phyloP scores from a whole-genome alignment of 53 echinoderm and acorn worm species.

The Mesocentrotus franciscanus region DNA sequence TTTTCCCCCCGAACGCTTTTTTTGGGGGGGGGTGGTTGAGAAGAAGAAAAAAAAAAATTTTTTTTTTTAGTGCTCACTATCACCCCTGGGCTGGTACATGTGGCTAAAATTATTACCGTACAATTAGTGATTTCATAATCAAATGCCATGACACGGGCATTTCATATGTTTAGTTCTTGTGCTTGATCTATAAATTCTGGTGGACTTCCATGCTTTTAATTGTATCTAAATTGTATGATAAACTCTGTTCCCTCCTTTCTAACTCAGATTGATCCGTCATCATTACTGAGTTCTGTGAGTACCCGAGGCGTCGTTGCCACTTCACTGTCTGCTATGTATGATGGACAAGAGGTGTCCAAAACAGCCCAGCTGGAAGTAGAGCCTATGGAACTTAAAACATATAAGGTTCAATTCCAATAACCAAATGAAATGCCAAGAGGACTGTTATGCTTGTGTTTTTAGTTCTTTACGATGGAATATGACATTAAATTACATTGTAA shows the following conservation, averaged over 20 bases:
- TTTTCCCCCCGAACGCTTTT: too few species aligned
- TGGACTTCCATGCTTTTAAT: too few species aligned
- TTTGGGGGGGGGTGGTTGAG: too few species aligned
- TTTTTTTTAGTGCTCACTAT: too few species aligned
- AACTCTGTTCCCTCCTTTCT: background rate
- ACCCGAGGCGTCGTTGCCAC: slow-evolving; percentile 81
- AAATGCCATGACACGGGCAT: too few species aligned
- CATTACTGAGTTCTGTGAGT: slow-evolving; percentile 75
- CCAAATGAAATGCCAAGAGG: background rate
- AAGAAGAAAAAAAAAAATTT: too few species aligned
- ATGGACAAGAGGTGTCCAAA: slow-evolving; percentile 77
- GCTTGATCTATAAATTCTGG: too few species aligned
- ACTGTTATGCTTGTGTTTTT: background rate
- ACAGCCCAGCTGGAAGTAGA: slow-evolving; percentile 79
- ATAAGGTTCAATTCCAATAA: slow-evolving; percentile 92
- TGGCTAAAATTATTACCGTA: too few species aligned
- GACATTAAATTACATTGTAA: background rate
- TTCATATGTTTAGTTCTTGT: too few species aligned
- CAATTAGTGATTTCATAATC: too few species aligned
- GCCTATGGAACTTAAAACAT: slow-evolving; percentile 93
- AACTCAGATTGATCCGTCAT: slow-evolving; percentile 65
- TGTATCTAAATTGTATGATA: background rate
- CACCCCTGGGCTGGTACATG: too few species aligned
- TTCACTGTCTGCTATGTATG: slow-evolving; percentile 92
- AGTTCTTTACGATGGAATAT: background rate